These are phyloP conservation scores for Cyphomyrus plagiostoma DNA, from an alignment of 2,113 vertebrate species.

Conservation along the genomic window DNA sequence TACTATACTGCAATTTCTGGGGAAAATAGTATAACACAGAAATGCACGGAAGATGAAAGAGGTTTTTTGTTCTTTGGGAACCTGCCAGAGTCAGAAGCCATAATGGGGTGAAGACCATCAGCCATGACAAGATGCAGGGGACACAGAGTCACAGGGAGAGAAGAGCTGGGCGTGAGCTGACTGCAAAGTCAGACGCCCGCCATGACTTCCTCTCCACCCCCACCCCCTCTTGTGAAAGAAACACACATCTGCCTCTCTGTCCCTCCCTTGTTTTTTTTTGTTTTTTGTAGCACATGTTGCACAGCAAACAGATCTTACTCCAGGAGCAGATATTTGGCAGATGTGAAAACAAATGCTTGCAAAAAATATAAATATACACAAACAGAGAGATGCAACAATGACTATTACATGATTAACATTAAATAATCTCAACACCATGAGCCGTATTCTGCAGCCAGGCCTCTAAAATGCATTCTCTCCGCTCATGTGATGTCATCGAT, in stretches of 20 bases:
- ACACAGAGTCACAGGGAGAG: not conserved
- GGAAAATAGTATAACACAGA: not conserved
- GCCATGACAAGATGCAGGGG: not conserved
- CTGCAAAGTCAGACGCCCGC: not conserved
- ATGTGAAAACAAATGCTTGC: not conserved
- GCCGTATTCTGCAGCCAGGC: not conserved
- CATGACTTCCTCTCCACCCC: not conserved
- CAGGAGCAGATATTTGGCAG: not conserved
- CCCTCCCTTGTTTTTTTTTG: not conserved
- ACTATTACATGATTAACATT: not conserved
- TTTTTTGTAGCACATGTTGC: not conserved
- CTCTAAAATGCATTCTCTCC: not conserved
- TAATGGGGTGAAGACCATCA: not conserved
- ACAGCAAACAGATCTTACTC: not conserved
- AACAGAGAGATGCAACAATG: not conserved
- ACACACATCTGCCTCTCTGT: not conserved
- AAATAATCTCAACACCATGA: not conserved
- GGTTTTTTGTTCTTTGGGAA: not conserved
- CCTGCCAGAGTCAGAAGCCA: not conserved
- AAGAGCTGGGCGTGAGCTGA: not conserved
- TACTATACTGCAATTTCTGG: not conserved
- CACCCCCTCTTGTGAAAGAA: not conserved
- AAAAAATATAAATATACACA: not conserved
- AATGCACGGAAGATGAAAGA: not conserved
- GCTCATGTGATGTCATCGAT: not conserved